These are phyloP conservation scores for Drosophila colorata DNA, from an alignment of 2,888 invertebrate genomes.

Conservation along the genomic window DNA sequence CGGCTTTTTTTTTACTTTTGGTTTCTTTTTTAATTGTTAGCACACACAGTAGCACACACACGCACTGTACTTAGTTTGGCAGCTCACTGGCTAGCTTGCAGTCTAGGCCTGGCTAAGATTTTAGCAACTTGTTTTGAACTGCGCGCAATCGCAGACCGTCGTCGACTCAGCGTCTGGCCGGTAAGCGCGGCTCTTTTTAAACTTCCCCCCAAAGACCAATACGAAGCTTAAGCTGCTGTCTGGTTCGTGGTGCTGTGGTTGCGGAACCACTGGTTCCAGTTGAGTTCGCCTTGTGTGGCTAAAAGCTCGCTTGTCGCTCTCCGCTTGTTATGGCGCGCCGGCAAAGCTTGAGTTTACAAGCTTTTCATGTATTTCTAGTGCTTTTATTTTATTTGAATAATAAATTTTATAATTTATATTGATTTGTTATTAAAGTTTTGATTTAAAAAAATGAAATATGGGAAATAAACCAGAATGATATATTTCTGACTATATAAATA, in stretches of 20 bases:
- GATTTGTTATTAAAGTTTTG: background rate
- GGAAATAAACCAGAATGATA: too few species aligned
- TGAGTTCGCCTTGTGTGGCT: slow-evolving; percentile 13
- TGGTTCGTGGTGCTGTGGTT: slow-evolving; percentile 19
- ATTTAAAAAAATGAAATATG: background rate
- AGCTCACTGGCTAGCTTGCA: slow-evolving; percentile 37
- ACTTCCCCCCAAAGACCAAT: slow-evolving; percentile 39
- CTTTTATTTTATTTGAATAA: background rate
- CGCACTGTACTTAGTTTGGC: slow-evolving; percentile 45
- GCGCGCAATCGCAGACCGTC: slow-evolving; percentile 81
- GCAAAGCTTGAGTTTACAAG: slow-evolving; percentile 2
- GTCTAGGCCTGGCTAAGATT: slow-evolving; percentile 27
- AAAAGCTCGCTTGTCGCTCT: slow-evolving; percentile 35
- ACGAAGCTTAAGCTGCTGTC: slow-evolving; percentile 20
- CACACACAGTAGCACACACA: slow-evolving; percentile 49
- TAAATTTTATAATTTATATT: background rate
- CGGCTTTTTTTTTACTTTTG: background rate
- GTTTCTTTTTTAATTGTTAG: slow-evolving; percentile 5
- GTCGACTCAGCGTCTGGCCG: slow-evolving; percentile 72
- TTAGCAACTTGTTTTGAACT: slow-evolving; percentile 61
- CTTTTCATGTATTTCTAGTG: background rate
- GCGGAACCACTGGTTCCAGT: slow-evolving; percentile 37
- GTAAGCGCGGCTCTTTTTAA: slow-evolving; percentile 75
- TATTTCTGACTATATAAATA: too few species aligned
- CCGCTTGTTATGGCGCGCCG: background rate